Percentiles rank a stretch among this genome's conserved stretches.
These are phyloP conservation scores for Bombus confusus DNA, from an alignment of 1,140 invertebrate genomes.

Conservation along the genomic window DNA sequence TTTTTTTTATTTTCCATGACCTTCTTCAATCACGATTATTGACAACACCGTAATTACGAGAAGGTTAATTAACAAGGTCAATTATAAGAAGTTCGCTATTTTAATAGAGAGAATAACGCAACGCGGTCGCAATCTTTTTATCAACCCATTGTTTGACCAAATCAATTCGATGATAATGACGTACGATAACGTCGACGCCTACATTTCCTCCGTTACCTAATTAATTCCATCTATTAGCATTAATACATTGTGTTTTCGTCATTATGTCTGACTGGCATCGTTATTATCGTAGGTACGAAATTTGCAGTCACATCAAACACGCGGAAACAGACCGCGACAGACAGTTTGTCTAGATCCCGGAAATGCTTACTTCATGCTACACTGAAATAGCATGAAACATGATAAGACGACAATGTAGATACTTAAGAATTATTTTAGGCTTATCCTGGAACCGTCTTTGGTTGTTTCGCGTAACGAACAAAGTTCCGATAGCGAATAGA, in stretches of 20 bases:
- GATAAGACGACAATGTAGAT: background rate
- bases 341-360: constrained; percentile 34
- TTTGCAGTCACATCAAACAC: constrained; percentile 3
- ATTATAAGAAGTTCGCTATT: background rate
- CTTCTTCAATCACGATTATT: background rate
- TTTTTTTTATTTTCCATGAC: no score
- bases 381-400: constrained; percentile 29
- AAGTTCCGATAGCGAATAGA: background rate
- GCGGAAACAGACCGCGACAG: background rate
- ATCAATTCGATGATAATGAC: background rate
- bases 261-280: background rate
- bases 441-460: background rate
- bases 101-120: background rate
- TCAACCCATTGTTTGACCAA: background rate
- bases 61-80: background rate
- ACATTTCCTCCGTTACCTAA: background rate
- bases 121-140: no score
- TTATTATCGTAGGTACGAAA: constrained; percentile 9
- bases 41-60: background rate
- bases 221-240: background rate
- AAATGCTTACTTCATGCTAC: constrained; percentile 17
- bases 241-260: background rate
- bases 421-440: background rate
- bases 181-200: constrained; percentile 27
- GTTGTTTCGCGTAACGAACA: background rate